phyloP scores from a whole-genome alignment of 2,888 invertebrate genomes.

The Tetropium fuscum region DNA sequence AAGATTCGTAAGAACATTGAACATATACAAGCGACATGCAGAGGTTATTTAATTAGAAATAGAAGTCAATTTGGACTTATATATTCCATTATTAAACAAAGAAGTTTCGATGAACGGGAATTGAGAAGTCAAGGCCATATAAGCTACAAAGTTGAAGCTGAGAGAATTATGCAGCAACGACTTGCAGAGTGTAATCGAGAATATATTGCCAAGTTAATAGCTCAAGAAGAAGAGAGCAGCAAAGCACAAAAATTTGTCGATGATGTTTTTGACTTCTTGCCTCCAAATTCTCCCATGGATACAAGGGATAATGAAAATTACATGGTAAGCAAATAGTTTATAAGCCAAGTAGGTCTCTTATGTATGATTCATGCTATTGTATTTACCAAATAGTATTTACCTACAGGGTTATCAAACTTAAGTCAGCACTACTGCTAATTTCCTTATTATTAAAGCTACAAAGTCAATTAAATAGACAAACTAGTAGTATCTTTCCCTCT shows the following conservation, averaged over 20 bases:
- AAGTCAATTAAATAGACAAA: too few species aligned
- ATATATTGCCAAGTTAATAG: constrained; percentile 68
- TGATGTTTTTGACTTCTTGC: constrained; percentile 70
- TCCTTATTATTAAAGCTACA: too few species aligned
- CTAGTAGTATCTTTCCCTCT: too few species aligned
- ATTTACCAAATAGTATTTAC: too few species aligned
- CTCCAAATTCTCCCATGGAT: constrained; percentile 37
- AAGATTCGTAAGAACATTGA: constrained; percentile 77
- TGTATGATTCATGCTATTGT: too few species aligned
- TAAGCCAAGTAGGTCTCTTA: too few species aligned
- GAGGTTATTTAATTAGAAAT: constrained; percentile 80
- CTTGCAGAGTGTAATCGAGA: constrained; percentile 74
- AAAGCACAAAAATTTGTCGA: constrained; percentile 72
- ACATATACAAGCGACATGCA: constrained; percentile 80
- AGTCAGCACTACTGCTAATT: too few species aligned
- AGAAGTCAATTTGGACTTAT: constrained; percentile 70
- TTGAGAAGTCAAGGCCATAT: constrained; percentile 74
- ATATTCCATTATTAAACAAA: constrained; percentile 59
- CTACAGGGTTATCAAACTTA: too few species aligned
- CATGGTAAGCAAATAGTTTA: not conserved
- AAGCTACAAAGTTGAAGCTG: constrained; percentile 74
- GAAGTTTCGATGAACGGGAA: constrained; percentile 72
- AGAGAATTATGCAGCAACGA: constrained; percentile 77
- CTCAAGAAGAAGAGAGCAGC: constrained; percentile 63
- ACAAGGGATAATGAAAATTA: constrained; percentile 31